phyloP scores from a whole-genome alignment of 2,797 vertebrate genomes.

The Helarctos malayanus region DNA sequence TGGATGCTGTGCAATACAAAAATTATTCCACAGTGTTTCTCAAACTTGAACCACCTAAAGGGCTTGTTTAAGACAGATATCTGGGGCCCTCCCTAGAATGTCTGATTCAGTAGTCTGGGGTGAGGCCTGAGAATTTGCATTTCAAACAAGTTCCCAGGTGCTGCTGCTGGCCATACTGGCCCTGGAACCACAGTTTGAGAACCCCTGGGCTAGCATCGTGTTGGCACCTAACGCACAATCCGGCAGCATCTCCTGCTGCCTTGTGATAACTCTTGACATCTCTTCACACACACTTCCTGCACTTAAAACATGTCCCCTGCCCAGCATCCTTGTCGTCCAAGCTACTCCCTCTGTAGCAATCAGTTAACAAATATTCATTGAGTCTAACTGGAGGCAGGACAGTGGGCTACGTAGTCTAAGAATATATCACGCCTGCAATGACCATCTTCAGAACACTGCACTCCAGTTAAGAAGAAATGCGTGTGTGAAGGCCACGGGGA shows the following conservation, averaged over 20 bases:
- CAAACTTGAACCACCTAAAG: not conserved
- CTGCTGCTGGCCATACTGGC: not conserved
- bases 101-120: not conserved
- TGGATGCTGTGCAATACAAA: not conserved
- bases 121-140: not conserved
- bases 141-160: not conserved
- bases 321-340: not conserved
- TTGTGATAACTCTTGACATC: not conserved
- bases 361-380: not conserved
- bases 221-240: not conserved
- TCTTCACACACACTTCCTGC: not conserved
- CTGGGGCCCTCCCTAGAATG: not conserved
- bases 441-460: not conserved
- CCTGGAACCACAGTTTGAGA: not conserved
- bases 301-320: not conserved
- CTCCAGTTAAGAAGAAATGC: not conserved
- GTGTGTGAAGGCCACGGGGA: not conserved
- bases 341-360: not conserved
- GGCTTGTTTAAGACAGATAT: not conserved
- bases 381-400: not conserved
- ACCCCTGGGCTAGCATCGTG: not conserved
- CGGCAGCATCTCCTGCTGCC: not conserved
- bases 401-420: not conserved
- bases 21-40: not conserved
- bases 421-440: not conserved